A percentile compares a stretch with the other conserved stretches of the same genome.
Evolutionary conservation across 2,113 vertebrate species (phyloP).

Genomic region (Nothobranchius kuhntae): DNA sequence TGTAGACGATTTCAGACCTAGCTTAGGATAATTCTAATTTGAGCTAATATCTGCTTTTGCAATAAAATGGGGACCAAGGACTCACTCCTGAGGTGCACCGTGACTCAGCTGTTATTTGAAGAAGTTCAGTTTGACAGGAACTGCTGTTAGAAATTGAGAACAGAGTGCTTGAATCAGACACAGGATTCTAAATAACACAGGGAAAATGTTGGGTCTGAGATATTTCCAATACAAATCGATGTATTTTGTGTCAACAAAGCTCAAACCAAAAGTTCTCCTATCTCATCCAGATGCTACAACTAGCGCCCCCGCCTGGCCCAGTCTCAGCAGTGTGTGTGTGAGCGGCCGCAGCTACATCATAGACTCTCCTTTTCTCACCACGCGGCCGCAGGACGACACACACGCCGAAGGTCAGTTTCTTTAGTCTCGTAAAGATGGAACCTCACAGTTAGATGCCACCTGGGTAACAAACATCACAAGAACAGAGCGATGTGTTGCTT

Average conservation of each 20-base stretch:
- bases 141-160: too few species aligned
- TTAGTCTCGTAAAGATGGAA: too few species aligned
- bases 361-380: slow-evolving; percentile 43
- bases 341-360: slow-evolving; percentile 69
- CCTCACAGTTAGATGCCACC: too few species aligned
- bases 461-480: too few species aligned
- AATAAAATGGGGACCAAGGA: neutral
- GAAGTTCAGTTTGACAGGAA: too few species aligned
- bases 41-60: neutral
- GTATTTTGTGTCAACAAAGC: neutral
- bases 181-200: too few species aligned
- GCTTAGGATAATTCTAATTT: neutral
- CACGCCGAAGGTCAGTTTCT: slow-evolving; percentile 40
- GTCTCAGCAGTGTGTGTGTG: slow-evolving; percentile 55
- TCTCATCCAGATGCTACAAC: slow-evolving; percentile 83
- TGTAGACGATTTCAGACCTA: neutral
- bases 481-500: too few species aligned
- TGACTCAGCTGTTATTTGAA: too few species aligned
- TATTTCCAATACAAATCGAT: too few species aligned
- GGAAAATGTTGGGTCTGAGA: too few species aligned
- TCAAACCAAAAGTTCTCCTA: neutral
- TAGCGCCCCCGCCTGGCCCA: slow-evolving; percentile 87
- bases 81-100: neutral
- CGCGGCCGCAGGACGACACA: slow-evolving; percentile 1
- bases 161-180: too few species aligned